Percentiles rank a stretch among this genome's conserved stretches.
phyloP scores from a whole-genome alignment of 2,888 invertebrate species.

The Leptopilina syphax region DNA sequence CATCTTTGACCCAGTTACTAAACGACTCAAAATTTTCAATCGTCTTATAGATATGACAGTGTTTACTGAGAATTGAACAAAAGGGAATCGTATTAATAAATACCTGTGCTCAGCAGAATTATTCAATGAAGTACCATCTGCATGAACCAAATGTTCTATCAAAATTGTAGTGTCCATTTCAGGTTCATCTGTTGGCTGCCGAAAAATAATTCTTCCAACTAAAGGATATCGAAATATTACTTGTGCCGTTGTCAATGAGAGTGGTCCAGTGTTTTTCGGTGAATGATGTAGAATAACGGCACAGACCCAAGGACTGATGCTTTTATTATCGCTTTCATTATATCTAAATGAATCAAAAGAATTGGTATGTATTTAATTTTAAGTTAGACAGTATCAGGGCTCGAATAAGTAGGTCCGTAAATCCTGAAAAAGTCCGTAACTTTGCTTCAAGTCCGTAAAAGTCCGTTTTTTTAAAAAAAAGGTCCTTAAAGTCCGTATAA shows the following conservation, averaged over 20 bases:
- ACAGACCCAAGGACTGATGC: slow-evolving; percentile 81
- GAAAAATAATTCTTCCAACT: slow-evolving; percentile 89
- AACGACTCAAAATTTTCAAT: no score
- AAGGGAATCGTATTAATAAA: background rate
- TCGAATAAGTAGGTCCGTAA: no score
- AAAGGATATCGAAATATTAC: slow-evolving; percentile 92
- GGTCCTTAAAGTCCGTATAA: no score
- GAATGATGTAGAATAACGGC: slow-evolving; percentile 83
- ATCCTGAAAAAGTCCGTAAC: no score
- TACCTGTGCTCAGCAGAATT: slow-evolving; percentile 83
- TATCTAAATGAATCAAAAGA: slow-evolving; percentile 70
- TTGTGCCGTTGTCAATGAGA: slow-evolving; percentile 86
- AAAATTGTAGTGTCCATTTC: slow-evolving; percentile 91
- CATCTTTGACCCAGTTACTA: no score
- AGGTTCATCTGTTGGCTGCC: slow-evolving; percentile 88
- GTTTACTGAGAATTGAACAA: no score
- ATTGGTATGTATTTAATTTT: no score
- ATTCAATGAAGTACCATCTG: slow-evolving; percentile 89
- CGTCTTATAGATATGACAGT: no score
- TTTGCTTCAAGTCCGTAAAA: no score
- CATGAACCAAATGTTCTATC: slow-evolving; percentile 90
- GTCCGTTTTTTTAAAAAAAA: no score
- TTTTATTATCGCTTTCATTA: slow-evolving; percentile 77
- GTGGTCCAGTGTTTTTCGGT: slow-evolving; percentile 82
- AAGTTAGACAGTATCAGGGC: no score